These are phyloP conservation scores for Austrolebias charrua DNA, from an alignment of 2,797 vertebrate genomes.

Conservation along the genomic window DNA sequence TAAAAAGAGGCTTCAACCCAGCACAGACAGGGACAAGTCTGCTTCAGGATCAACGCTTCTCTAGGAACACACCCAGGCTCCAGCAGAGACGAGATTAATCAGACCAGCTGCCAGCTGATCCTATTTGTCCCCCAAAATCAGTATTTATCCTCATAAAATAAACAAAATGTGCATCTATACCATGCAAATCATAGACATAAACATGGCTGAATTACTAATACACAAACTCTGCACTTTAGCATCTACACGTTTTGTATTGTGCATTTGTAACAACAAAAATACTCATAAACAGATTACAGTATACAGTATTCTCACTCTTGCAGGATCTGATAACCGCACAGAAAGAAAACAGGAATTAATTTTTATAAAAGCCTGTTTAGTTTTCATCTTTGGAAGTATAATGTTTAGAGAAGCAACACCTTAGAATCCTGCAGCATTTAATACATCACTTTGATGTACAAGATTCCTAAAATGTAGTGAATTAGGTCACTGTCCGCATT, in stretches of 20 bases:
- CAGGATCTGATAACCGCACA: too few relatives aligned
- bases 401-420: too few relatives aligned
- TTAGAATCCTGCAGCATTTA: too few relatives aligned
- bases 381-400: too few relatives aligned
- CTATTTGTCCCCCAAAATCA: constrained; percentile 9
- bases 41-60: constrained; percentile 8
- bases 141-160: constrained; percentile 14
- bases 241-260: too few relatives aligned
- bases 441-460: too few relatives aligned
- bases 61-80: constrained; percentile 16
- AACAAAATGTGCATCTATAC: constrained; percentile 15
- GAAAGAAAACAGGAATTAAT: too few relatives aligned
- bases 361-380: too few relatives aligned
- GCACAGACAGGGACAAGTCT: neutral
- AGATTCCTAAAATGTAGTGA: neutral
- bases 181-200: constrained; percentile 15
- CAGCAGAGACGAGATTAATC: constrained; percentile 15
- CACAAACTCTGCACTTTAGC: too few relatives aligned
- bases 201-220: constrained; percentile 10
- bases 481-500: neutral
- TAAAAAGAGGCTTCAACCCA: neutral
- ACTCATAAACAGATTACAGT: too few relatives aligned
- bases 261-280: too few relatives aligned
- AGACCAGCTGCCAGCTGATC: constrained; percentile 29
- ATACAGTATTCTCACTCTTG: too few relatives aligned